Percentiles rank a stretch among this genome's conserved stretches.
Conservation (phyloP, 2,888 invertebrate genomes). For the Seira sanloemensis region DNA sequence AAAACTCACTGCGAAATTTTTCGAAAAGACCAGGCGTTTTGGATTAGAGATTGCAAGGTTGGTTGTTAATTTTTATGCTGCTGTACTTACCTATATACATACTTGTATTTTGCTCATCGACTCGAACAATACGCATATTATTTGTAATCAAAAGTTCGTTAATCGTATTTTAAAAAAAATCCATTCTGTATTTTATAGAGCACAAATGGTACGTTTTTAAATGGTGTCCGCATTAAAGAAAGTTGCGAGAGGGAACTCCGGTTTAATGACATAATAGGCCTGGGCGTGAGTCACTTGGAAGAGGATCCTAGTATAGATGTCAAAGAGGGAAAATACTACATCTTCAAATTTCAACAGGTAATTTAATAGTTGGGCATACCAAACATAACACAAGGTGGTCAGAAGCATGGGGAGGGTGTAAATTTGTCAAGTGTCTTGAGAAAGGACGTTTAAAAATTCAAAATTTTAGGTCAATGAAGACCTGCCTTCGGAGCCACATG, state of each 20-base stretch:
- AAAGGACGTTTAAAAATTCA: background rate
- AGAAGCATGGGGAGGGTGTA: too few species aligned
- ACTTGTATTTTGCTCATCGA: background rate
- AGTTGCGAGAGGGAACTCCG: slow-evolving; percentile 55
- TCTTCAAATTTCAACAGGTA: slow-evolving; percentile 60
- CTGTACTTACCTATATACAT: background rate
- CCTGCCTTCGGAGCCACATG: background rate
- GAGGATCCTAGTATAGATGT: background rate
- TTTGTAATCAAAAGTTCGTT: background rate
- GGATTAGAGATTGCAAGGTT: slow-evolving; percentile 57
- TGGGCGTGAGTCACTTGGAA: slow-evolving; percentile 51
- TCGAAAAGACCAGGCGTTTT: slow-evolving; percentile 39
- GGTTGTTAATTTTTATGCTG: background rate
- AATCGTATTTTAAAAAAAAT: background rate
- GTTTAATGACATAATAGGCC: slow-evolving; percentile 58
- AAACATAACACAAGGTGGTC: background rate
- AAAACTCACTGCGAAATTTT: slow-evolving; percentile 57
- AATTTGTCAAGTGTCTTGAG: background rate
- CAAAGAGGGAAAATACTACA: slow-evolving; percentile 28
- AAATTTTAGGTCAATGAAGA: background rate
- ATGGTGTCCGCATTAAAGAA: slow-evolving; percentile 29
- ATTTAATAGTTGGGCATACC: background rate
- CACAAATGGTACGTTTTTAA: slow-evolving; percentile 66
- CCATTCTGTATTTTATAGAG: slow-evolving; percentile 47
- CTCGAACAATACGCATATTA: background rate